Conservation (phyloP, 2,888 invertebrate genomes). For the Nomada fabriciana region DNA sequence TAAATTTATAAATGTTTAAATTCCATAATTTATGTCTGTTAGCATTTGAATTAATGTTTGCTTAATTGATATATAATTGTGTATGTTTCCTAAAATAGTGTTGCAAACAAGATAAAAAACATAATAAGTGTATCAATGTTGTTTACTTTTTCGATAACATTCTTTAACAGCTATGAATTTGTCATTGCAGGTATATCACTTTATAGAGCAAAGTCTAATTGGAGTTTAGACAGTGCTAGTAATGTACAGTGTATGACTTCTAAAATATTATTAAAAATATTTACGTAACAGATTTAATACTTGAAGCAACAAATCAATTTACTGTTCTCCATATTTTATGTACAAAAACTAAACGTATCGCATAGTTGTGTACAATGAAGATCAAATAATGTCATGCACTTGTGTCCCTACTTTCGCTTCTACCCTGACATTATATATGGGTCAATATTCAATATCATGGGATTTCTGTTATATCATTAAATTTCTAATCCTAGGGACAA, state of each 20-base stretch:
- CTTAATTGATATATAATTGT: slow-evolving; percentile 4
- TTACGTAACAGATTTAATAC: not conserved
- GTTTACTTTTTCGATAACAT: slow-evolving; percentile 20
- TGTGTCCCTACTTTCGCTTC: slow-evolving; percentile 51
- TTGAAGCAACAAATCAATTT: slow-evolving; percentile 14
- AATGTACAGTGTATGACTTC: slow-evolving; percentile 38
- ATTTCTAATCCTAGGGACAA: not conserved
- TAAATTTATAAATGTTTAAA: slow-evolving; percentile 15
- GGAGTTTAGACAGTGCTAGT: slow-evolving; percentile 79
- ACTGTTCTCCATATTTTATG: slow-evolving; percentile 35
- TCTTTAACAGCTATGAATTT: slow-evolving; percentile 26
- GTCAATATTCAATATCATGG: slow-evolving; percentile 57
- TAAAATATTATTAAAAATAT: slow-evolving; percentile 32
- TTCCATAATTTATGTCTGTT: not conserved
- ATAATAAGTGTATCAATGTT: slow-evolving; percentile 2
- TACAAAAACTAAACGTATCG: slow-evolving; percentile 44
- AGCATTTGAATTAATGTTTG: slow-evolving; percentile 15
- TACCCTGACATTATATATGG: slow-evolving; percentile 36
- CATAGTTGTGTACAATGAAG: slow-evolving; percentile 45
- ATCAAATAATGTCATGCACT: slow-evolving; percentile 57
- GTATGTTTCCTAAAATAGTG: slow-evolving; percentile 16
- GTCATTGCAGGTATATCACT: slow-evolving; percentile 14
- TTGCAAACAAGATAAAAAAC: too few species aligned
- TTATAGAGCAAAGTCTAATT: slow-evolving; percentile 75
- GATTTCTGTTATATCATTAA: slow-evolving; percentile 52